Evolutionary conservation across 2,797 vertebrate species (phyloP).

Genomic region (Australoheros facetus): DNA sequence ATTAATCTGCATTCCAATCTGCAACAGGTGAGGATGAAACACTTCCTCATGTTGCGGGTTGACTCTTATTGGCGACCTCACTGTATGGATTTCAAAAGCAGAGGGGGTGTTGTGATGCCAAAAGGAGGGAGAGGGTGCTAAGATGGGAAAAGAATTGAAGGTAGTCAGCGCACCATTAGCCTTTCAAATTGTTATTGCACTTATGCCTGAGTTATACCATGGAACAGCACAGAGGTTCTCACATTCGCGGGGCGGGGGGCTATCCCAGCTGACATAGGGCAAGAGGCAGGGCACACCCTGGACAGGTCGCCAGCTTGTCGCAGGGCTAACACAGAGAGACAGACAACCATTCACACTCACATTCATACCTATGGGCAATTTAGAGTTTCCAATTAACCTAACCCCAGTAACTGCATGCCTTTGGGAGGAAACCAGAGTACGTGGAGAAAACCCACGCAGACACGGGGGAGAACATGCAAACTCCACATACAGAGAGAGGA

Average conservation of each 20-base stretch:
- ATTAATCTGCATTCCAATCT: slow-evolving; percentile 51
- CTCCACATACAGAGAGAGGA: too few relatives aligned
- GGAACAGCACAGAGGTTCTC: not conserved
- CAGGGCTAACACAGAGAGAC: too few relatives aligned
- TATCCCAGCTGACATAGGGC: too few relatives aligned
- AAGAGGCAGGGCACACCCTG: too few relatives aligned
- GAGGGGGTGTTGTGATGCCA: rapidly evolving
- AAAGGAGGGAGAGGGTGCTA: slow-evolving; percentile 10
- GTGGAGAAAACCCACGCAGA: too few relatives aligned
- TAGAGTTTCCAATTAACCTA: too few relatives aligned
- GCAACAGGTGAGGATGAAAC: slow-evolving; percentile 50
- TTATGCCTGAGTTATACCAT: not conserved
- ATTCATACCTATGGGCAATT: too few relatives aligned
- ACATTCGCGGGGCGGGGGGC: not conserved
- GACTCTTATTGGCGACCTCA: slow-evolving; percentile 33
- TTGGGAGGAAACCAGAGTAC: too few relatives aligned
- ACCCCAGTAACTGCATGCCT: too few relatives aligned
- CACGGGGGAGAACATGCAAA: too few relatives aligned
- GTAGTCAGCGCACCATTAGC: slow-evolving; percentile 51
- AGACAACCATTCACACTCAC: too few relatives aligned
- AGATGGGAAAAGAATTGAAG: slow-evolving; percentile 24
- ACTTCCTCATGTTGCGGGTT: slow-evolving; percentile 8
- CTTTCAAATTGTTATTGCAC: slow-evolving; percentile 41
- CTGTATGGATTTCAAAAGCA: slow-evolving; percentile 7
- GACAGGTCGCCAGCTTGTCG: too few relatives aligned